Percentiles rank a stretch among this genome's conserved stretches.
These are phyloP conservation scores for Pantala flavescens DNA, from an alignment of 1,140 invertebrate species.

Conservation along the genomic window DNA sequence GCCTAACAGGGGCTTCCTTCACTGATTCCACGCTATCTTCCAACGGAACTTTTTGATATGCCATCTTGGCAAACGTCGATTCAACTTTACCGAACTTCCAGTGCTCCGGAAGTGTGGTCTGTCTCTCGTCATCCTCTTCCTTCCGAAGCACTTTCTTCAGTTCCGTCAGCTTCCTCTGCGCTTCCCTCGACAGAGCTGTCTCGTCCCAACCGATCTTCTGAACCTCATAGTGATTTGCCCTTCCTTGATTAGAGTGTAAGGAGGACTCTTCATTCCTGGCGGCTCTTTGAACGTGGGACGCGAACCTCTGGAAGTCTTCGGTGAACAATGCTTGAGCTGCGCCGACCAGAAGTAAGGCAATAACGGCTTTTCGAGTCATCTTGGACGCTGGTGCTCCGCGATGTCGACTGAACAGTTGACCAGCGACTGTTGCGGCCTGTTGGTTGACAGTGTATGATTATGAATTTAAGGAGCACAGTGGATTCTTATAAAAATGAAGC, in stretches of 20 bases:
- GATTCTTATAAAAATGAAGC: too few species aligned
- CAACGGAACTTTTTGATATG: neutral
- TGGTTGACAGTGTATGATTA: too few species aligned
- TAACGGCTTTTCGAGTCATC: neutral
- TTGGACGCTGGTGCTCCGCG: neutral
- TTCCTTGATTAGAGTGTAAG: neutral
- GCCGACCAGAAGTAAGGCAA: neutral
- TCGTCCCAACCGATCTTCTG: neutral
- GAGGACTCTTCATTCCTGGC: neutral
- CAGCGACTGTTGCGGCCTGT: too few species aligned
- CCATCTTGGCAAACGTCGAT: neutral
- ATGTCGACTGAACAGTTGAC: neutral
- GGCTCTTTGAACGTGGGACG: neutral
- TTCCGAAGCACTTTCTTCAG: neutral
- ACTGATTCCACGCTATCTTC: neutral
- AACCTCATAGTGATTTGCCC: neutral
- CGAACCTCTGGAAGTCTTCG: neutral
- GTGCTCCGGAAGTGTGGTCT: neutral
- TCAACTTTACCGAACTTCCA: neutral
- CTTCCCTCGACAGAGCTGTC: neutral
- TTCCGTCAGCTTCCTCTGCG: neutral
- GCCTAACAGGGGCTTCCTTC: neutral
- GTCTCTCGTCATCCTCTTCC: neutral
- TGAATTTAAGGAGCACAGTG: too few species aligned
- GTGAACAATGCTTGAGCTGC: neutral